Evolutionary conservation across 1,140 invertebrate genomes (phyloP), one percentile per base, ranked within the genome.

Genomic region (Diachasma alloeum): DNA sequence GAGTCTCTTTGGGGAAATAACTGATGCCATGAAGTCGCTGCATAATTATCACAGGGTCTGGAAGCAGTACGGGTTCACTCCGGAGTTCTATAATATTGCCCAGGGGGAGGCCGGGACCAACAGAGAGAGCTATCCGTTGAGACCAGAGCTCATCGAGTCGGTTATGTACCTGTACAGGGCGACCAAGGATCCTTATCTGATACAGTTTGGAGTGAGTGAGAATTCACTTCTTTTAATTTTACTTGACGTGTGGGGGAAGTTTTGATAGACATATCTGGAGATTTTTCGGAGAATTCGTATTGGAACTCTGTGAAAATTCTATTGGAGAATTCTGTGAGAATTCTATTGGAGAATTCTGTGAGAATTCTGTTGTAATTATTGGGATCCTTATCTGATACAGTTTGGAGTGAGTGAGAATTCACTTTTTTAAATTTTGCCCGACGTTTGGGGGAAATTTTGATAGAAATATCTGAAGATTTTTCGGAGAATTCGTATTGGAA

Each of bases 71-170:
- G 98, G 98, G 0, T 98, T 99, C 86, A 95, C 96, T 1, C 98
- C 98, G 1, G 98, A 99, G 88, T 98, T 99, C 85, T 99, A 98
- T 87, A 98, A 99, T 85, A 96, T 99, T 80, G 93, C 94, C 3
- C 95, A 96, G 78, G 93, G 93, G 19, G 95, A 98, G 87, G 95
- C 95, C 2, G 94, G 95, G 0, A 90, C 92, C 9, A 94, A 96
- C 79, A 91, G 97, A 56, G 97, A 99, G 88, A 96, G 97, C 10
- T 99, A 99, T 89, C 98, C 98, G 0, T 89, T 99, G 13, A 90
- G 98, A 75, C 98, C 98, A 0, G 98, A 99, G 90, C 92, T 99
- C 0, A 94, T 98, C 42, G 98, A 99, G 88, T 98, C 97, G 48
- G 93, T 98, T 15, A 97, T 99, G 97, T 99, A 99, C 87, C 87